These are phyloP conservation scores for Cerastoderma edule DNA, from an alignment of 2,888 invertebrate species.

Conservation along the genomic window DNA sequence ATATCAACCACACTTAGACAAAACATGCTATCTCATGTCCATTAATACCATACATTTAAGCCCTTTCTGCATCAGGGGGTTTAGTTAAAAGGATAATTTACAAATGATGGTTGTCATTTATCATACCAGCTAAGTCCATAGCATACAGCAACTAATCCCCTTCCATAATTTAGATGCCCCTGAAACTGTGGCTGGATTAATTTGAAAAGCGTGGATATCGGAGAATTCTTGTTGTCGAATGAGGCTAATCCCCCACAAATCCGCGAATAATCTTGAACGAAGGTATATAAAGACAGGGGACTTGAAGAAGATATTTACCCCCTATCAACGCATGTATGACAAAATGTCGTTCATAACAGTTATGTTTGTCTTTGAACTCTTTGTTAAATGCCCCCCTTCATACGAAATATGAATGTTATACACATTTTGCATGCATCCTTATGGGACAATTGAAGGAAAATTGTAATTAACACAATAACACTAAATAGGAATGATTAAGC, in stretches of 20 bases:
- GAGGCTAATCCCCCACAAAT: slow-evolving; percentile 52
- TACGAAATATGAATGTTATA: too few relatives aligned
- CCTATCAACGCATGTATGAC: too few relatives aligned
- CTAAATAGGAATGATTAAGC: too few relatives aligned
- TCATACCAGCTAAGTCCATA: slow-evolving; percentile 52
- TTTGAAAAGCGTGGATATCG: slow-evolving; percentile 42
- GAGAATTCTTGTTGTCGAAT: slow-evolving; percentile 62
- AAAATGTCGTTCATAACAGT: too few relatives aligned
- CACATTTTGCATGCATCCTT: too few relatives aligned
- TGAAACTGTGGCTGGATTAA: slow-evolving; percentile 39
- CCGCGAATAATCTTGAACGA: slow-evolving; percentile 33
- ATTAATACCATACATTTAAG: slow-evolving; percentile 24
- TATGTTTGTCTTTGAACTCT: too few relatives aligned
- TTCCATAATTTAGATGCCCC: slow-evolving; percentile 56
- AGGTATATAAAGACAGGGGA: slow-evolving; percentile 24
- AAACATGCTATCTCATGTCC: slow-evolving; percentile 25
- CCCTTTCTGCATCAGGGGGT: slow-evolving; percentile 28
- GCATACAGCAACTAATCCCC: slow-evolving; percentile 56
- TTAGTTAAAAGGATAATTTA: slow-evolving; percentile 65
- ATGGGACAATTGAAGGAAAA: too few relatives aligned
- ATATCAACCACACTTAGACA: slow-evolving; percentile 33
- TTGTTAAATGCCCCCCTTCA: too few relatives aligned
- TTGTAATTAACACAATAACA: too few relatives aligned
- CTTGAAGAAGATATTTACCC: neutral
- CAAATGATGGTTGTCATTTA: slow-evolving; percentile 69